Evolutionary conservation across 1,140 invertebrate species (phyloP).

Genomic region (Leptinotarsa lineolata): DNA sequence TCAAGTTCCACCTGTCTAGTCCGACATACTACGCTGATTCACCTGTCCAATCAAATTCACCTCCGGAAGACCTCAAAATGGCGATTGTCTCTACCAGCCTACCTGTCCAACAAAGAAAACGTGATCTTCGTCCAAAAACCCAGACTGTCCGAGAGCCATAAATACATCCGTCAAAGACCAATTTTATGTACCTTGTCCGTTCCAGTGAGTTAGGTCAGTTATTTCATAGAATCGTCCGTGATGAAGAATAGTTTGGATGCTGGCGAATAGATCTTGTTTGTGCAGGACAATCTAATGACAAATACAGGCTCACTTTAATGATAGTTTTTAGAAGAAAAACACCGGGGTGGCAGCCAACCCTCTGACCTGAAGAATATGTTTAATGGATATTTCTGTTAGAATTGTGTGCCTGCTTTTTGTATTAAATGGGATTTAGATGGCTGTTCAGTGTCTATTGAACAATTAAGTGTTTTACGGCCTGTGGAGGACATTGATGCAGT

Average conservation of each 20-base stretch:
- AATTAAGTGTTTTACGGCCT: slow-evolving; percentile 8
- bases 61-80: background rate
- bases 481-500: background rate
- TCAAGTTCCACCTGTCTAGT: background rate
- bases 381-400: slow-evolving; percentile 4
- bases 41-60: slow-evolving; percentile 8
- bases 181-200: background rate
- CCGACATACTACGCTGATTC: background rate
- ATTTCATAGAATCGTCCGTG: background rate
- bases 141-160: background rate
- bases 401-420: slow-evolving; percentile 2
- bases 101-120: background rate
- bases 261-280: background rate
- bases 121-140: background rate
- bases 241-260: background rate
- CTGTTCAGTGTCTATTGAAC: slow-evolving; percentile 5
- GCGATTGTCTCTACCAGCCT: background rate
- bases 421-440: slow-evolving; percentile 1
- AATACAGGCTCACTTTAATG: background rate
- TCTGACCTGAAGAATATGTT: background rate
- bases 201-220: background rate
- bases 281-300: background rate
- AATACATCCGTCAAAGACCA: background rate
- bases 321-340: background rate
- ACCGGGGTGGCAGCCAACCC: background rate